Conservation (phyloP, 2,113 vertebrate genomes). For the Uria lomvia region DNA sequence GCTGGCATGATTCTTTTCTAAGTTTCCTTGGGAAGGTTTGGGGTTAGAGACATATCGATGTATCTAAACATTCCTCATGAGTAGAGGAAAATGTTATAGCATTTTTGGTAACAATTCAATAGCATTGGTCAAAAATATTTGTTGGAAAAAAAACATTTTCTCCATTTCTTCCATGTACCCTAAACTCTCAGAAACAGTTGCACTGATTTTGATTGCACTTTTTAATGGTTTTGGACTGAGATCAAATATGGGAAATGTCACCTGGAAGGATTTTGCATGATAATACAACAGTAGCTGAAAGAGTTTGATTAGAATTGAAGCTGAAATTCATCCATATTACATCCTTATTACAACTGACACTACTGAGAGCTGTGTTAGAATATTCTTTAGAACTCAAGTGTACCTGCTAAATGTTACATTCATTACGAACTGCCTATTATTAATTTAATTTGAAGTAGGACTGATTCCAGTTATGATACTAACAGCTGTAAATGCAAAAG, state of each 20-base stretch:
- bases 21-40: not conserved
- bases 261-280: not conserved
- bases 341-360: not conserved
- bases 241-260: not conserved
- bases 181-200: not conserved
- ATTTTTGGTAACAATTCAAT: not conserved
- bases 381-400: not conserved
- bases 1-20: not conserved
- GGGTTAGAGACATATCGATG: not conserved
- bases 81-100: not conserved
- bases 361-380: not conserved
- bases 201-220: not conserved
- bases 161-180: not conserved
- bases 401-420: not conserved
- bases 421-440: not conserved
- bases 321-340: not conserved
- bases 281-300: not conserved
- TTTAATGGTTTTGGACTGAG: not conserved
- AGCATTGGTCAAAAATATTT: not conserved
- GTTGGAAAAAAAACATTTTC: not conserved
- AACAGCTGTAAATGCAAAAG: not conserved
- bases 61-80: not conserved
- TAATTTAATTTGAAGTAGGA: constrained; percentile 8
- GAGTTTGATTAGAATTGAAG: not conserved
- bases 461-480: not conserved